Conservation (phyloP, 2,888 invertebrate species). For the Apodemia hepburni region DNA sequence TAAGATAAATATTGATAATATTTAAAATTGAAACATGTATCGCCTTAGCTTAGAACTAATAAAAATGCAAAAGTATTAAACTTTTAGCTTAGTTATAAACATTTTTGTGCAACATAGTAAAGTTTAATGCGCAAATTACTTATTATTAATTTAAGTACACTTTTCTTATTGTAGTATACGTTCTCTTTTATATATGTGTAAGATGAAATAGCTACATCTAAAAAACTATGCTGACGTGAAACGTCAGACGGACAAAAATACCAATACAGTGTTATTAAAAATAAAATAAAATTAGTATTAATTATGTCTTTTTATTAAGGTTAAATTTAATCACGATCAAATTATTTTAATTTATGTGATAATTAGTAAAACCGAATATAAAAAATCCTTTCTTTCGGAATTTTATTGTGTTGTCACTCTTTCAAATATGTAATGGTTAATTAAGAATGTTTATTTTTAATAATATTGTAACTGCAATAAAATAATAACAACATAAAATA, state of each 20-base stretch:
- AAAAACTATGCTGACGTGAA: neutral
- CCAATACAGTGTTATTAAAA: neutral
- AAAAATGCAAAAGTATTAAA: neutral
- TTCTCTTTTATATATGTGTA: no score
- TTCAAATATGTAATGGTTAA: neutral
- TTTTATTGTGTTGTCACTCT: neutral
- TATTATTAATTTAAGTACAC: no score
- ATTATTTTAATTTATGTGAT: no score
- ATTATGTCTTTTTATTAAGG: no score
- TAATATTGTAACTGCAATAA: no score
- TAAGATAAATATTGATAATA: neutral
- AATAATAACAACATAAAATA: neutral
- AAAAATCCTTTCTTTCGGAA: no score
- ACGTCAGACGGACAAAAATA: neutral
- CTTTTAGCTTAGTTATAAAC: neutral
- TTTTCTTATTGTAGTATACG: no score
- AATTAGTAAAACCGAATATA: no score
- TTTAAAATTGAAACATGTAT: neutral
- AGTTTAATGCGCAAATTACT: constrained; percentile 27
- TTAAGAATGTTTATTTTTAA: no score
- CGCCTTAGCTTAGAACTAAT: constrained; percentile 33
- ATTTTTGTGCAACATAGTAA: constrained; percentile 26
- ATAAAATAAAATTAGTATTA: neutral
- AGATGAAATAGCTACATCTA: neutral
- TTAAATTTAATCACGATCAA: no score